Percentiles rank a stretch among this genome's conserved stretches.
These are phyloP conservation scores for Enteromius fasciolatus DNA, from an alignment of 2,797 vertebrate genomes.

Conservation along the genomic window DNA sequence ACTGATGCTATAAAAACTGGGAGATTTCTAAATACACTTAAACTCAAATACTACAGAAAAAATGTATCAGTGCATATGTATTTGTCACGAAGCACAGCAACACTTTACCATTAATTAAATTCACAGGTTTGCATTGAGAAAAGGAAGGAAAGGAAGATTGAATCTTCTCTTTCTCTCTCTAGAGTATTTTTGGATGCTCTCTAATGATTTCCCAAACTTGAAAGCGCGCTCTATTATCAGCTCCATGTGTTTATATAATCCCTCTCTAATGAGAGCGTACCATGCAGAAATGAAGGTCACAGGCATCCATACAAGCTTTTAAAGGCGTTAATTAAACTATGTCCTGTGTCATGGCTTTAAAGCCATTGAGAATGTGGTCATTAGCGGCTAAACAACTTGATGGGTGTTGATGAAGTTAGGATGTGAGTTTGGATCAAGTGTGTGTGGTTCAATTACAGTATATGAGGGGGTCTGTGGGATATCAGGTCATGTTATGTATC, in stretches of 20 bases:
- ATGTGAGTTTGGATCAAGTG: slow-evolving; percentile 8
- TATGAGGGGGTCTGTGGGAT: slow-evolving; percentile 9
- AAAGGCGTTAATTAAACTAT: slow-evolving; percentile 21
- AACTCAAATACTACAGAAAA: neutral
- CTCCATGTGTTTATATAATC: slow-evolving; percentile 43
- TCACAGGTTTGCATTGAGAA: slow-evolving; percentile 3
- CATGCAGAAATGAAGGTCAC: slow-evolving; percentile 31
- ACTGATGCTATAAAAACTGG: neutral
- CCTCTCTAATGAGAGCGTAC: slow-evolving; percentile 32
- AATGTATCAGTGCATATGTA: neutral
- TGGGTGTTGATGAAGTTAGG: slow-evolving; percentile 25
- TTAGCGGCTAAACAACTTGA: slow-evolving; percentile 33
- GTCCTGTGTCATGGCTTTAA: slow-evolving; percentile 1
- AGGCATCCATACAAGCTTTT: neutral
- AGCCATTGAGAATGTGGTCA: slow-evolving; percentile 2
- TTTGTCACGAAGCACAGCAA: neutral
- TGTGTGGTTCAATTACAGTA: neutral
- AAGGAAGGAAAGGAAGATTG: neutral
- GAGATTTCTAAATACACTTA: neutral
- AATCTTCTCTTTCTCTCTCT: slow-evolving; percentile 5
- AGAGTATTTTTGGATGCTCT: slow-evolving; percentile 27
- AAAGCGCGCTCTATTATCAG: slow-evolving; percentile 36
- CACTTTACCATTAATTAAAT: neutral
- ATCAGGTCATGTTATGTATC: slow-evolving; percentile 38
- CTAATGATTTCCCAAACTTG: slow-evolving; percentile 10